These are phyloP conservation scores for Pseudomyrmex sp. DNA, from an alignment of 1,140 invertebrate species.

Conservation along the genomic window DNA sequence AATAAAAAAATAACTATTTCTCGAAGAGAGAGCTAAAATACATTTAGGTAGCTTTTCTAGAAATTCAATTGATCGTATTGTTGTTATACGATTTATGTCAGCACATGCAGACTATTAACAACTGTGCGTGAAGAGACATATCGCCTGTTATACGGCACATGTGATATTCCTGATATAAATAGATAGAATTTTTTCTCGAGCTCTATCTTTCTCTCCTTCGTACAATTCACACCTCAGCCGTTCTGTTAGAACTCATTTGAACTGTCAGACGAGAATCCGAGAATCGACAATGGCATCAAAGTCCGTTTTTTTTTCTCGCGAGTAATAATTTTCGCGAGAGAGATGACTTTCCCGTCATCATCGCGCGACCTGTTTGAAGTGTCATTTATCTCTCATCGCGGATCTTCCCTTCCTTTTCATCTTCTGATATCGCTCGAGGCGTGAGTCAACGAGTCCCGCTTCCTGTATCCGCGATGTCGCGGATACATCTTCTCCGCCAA, in stretches of 20 bases:
- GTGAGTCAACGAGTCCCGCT: background rate
- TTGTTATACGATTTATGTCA: too few species aligned
- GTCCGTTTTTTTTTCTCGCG: background rate
- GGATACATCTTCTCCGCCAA: background rate
- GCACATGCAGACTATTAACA: too few species aligned
- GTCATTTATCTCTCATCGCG: conserved; percentile 2
- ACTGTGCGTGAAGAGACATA: too few species aligned
- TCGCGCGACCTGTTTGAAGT: background rate
- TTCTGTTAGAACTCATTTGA: background rate
- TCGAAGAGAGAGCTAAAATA: too few species aligned
- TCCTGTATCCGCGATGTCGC: background rate
- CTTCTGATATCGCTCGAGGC: background rate
- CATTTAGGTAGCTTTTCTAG: too few species aligned
- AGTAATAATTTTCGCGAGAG: background rate
- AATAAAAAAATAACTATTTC: too few species aligned
- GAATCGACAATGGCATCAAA: conserved; percentile 3
- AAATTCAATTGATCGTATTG: too few species aligned
- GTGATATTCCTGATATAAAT: too few species aligned
- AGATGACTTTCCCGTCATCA: conserved; percentile 17
- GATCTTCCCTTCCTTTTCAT: background rate
- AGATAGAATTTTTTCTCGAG: too few species aligned
- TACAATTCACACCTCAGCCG: background rate
- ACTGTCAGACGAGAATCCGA: background rate
- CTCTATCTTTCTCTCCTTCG: conserved; percentile 12
- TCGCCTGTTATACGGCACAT: too few species aligned